A percentile compares a stretch with the other conserved stretches of the same genome.
Evolutionary conservation across 2,888 invertebrate species (phyloP).

Genomic region (Fissipunctia ypsillon): DNA sequence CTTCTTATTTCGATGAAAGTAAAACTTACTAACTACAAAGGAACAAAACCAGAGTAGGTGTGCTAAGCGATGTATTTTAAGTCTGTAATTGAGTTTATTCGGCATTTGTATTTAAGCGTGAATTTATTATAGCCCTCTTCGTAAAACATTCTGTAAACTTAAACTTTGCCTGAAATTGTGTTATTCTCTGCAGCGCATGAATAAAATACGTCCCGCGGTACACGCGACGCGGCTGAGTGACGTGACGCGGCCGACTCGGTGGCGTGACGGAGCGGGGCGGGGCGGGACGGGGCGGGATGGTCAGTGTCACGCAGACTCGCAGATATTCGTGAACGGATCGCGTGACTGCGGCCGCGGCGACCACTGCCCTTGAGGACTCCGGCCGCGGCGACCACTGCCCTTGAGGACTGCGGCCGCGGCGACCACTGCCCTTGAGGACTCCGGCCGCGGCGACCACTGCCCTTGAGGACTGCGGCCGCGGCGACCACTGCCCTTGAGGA

Average conservation of each 20-base stretch:
- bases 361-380: too few species aligned
- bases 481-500: conserved; percentile 33
- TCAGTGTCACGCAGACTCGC: conserved; percentile 25
- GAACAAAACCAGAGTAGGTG: too few species aligned
- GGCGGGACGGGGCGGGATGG: background rate
- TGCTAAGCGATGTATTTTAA: background rate
- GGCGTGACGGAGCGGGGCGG: background rate
- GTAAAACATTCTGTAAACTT: conserved; percentile 21
- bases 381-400: conserved; percentile 10
- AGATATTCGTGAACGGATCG: conserved; percentile 27
- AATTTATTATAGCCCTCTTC: background rate
- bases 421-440: conserved; percentile 33
- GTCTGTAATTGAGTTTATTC: background rate
- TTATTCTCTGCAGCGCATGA: conserved; percentile 9
- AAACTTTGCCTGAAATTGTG: conserved; percentile 6
- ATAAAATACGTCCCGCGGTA: conserved; percentile 22
- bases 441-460: conserved; percentile 11
- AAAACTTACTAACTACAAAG: background rate
- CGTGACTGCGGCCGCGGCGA: conserved; percentile 33
- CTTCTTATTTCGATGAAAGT: background rate
- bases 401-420: too few species aligned
- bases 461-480: too few species aligned
- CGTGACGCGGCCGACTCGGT: background rate
- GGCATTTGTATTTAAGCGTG: background rate
- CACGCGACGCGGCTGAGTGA: conserved; percentile 15